Conservation (phyloP, 2,888 invertebrate species). For the Tridacna crocea region DNA sequence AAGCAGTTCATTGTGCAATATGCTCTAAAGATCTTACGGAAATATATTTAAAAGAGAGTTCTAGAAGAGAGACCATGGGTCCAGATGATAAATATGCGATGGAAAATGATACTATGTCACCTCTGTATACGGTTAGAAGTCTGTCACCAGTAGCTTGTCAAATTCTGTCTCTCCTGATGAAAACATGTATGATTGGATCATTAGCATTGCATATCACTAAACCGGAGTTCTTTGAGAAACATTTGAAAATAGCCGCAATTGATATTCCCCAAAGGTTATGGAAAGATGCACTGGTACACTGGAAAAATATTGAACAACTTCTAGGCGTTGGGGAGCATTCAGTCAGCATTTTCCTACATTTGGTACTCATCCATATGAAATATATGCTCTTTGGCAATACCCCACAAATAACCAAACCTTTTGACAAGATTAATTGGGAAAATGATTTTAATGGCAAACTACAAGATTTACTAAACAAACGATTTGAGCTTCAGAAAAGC, state of each 20-base stretch:
- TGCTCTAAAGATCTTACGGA: not conserved
- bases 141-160: slow-evolving; percentile 32
- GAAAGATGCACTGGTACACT: not conserved
- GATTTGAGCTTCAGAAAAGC: slow-evolving; percentile 13
- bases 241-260: not conserved
- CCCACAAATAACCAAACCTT: not conserved
- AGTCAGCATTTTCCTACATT: slow-evolving; percentile 27
- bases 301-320: slow-evolving; percentile 17
- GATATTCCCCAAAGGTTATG: not conserved
- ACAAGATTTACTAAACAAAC: slow-evolving; percentile 12
- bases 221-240: not conserved
- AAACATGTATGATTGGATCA: slow-evolving; percentile 43
- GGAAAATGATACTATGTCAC: not conserved
- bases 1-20: not conserved
- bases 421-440: slow-evolving; percentile 27
- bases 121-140: slow-evolving; percentile 8
- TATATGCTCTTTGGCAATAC: slow-evolving; percentile 15
- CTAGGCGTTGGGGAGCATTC: slow-evolving; percentile 21
- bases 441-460: slow-evolving; percentile 12
- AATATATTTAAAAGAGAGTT: not conserved
- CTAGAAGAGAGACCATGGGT: not conserved
- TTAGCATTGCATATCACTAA: slow-evolving; percentile 18
- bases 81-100: not conserved
- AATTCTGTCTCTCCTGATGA: slow-evolving; percentile 29
- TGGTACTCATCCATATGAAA: not conserved